Base-by-base conservation (phyloP, 2,113 vertebrate species). In the Dipodomys merriami region DNA sequence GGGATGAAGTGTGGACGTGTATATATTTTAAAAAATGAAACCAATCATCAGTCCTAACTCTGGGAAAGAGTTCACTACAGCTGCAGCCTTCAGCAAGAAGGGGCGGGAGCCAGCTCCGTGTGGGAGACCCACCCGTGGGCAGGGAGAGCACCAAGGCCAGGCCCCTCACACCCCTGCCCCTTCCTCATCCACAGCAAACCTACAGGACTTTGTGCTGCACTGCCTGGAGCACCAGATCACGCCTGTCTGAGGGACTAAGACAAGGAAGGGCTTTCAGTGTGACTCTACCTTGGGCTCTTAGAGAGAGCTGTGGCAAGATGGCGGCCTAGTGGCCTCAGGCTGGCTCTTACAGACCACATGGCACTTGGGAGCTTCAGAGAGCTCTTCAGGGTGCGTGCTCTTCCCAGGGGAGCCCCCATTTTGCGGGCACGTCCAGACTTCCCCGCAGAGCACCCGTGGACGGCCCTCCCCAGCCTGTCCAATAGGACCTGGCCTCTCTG, bases 1-100 rank as follows among this genome's bases (percentile, higher is more conserved):
- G 35, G 81, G 35, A 77, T 35, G 29, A 6, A 65, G n/a, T 86
- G 35, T 19, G 44, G 10, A 67, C 35, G 44, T 71, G 76, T 65
- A 65, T 27, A 69, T 72, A 72, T 80, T 20, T 72, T 39, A 57
- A 77, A n/a, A n/a, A 91, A 84, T 73, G 86, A 80, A 93, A 6
- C 12, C 87, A 76, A 82, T 7, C n/a, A 83, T 5, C 22, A 49
- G 22, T 57, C 53, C 77, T 46, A 86, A 86, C 44, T 83, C 72
- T 60, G 29, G 30, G 57, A 85, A 33, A 79, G 20, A n/a, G 18
- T 10, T 91, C 62, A 16, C 53, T 33, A 64, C 19, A 20, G 1
- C 10, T 27, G n/a, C 60, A 39, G 35, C 20, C 68, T 57, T 67
- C 57, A 57, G 10, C 7, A 1, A 87, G 35, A 73, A 87, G 20